Evolutionary conservation across 1,140 invertebrate genomes (phyloP).

Genomic region (Ganaspis sp.): DNA sequence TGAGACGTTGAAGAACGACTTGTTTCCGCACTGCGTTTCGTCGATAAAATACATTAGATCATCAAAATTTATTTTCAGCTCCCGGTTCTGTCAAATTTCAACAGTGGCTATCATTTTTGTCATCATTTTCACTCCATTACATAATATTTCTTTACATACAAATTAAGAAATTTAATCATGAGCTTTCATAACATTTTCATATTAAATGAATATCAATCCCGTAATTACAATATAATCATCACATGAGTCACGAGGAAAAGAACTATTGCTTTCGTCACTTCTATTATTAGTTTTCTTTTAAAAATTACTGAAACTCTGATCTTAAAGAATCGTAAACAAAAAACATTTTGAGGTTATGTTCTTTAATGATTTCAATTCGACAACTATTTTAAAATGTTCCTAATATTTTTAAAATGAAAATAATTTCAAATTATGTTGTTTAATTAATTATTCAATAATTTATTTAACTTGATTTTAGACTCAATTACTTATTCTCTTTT

Average conservation of each 20-base stretch:
- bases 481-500: too few species aligned
- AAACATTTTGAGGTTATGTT: background rate
- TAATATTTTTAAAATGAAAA: too few species aligned
- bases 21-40: background rate
- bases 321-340: background rate
- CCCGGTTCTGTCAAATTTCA: constrained; percentile 7
- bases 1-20: background rate
- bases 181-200: too few species aligned
- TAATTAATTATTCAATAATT: background rate
- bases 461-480: too few species aligned
- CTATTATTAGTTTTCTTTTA: background rate
- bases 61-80: constrained; percentile 5
- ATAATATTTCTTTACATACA: background rate
- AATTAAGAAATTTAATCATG: too few species aligned
- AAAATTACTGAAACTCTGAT: background rate
- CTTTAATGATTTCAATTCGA: too few species aligned
- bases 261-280: background rate
- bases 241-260: background rate
- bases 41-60: constrained; percentile 5
- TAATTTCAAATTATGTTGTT: too few species aligned
- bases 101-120: background rate
- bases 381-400: too few species aligned
- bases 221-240: background rate
- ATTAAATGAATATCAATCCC: background rate
- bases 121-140: background rate